These are phyloP conservation scores for Cyanoderma ruficeps DNA, from an alignment of 2,113 vertebrate genomes.

Conservation along the genomic window DNA sequence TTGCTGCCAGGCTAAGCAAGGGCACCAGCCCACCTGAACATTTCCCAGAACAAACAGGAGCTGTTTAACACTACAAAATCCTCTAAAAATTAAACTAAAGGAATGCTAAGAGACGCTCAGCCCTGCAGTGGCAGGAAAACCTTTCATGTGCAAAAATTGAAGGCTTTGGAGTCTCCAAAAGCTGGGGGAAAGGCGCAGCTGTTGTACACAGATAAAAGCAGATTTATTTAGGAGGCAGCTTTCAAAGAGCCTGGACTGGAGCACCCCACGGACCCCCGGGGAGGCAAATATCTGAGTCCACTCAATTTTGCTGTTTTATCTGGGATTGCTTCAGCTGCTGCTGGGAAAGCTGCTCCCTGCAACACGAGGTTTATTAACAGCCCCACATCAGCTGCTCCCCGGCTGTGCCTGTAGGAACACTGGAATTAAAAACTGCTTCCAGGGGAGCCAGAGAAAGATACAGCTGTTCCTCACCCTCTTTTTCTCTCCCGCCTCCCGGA, in stretches of 20 bases:
- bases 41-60: not conserved
- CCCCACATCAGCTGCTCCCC: not conserved
- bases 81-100: not conserved
- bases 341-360: not conserved
- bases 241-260: not conserved
- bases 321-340: not conserved
- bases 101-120: accelerated
- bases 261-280: not conserved
- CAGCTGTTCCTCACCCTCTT: accelerated
- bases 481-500: accelerated
- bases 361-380: not conserved
- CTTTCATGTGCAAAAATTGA: not conserved
- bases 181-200: not conserved
- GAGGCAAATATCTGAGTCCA: accelerated
- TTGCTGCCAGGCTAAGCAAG: not conserved
- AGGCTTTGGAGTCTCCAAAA: not conserved
- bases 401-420: not conserved
- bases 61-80: not conserved
- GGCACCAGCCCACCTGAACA: not conserved
- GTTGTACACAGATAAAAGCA: not conserved
- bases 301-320: not conserved
- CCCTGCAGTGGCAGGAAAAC: not conserved
- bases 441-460: accelerated
- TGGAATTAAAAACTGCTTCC: not conserved
- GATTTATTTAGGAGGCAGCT: not conserved